Evolutionary conservation across 2,113 vertebrate species (phyloP).

Genomic region (Nerophis ophidion): DNA sequence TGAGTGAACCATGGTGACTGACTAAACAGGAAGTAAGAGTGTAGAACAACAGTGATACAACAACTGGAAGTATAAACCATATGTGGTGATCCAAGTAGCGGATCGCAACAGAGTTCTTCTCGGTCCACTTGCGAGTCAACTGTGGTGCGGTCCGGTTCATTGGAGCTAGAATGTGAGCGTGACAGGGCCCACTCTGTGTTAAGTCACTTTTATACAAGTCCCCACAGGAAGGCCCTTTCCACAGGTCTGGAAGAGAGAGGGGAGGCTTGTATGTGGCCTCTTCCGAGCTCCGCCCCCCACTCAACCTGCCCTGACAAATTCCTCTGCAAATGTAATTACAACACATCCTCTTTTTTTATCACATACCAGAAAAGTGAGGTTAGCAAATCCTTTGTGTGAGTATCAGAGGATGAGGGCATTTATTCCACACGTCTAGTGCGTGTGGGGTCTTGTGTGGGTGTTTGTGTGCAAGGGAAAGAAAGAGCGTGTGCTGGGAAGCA

Average conservation of each 20-base stretch:
- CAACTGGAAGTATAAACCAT: too few species aligned
- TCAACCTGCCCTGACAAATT: conserved; percentile 60
- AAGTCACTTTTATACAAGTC: too few species aligned
- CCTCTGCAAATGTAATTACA: conserved; percentile 44
- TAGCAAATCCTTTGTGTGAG: conserved; percentile 23
- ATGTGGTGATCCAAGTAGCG: too few species aligned
- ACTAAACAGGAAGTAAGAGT: too few species aligned
- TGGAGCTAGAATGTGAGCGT: too few species aligned
- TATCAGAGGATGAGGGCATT: neutral
- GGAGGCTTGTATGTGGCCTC: conserved; percentile 20
- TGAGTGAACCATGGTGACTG: too few species aligned
- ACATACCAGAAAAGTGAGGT: conserved; percentile 61
- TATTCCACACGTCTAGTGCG: neutral
- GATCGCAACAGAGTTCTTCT: too few species aligned
- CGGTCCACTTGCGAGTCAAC: too few species aligned
- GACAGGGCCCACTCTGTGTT: too few species aligned
- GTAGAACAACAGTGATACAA: too few species aligned
- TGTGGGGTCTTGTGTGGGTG: conserved; percentile 26
- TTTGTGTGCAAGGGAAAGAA: conserved; percentile 34
- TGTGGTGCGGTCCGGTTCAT: too few species aligned
- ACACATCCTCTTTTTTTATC: conserved; percentile 31
- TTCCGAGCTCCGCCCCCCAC: conserved; percentile 29
- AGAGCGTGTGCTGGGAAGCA: conserved; percentile 29
- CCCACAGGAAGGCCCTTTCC: too few species aligned
- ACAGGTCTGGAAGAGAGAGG: conserved; percentile 8